Evolutionary conservation across 2,888 invertebrate genomes (phyloP).

Genomic region (Glyphotaelius pellucidus): DNA sequence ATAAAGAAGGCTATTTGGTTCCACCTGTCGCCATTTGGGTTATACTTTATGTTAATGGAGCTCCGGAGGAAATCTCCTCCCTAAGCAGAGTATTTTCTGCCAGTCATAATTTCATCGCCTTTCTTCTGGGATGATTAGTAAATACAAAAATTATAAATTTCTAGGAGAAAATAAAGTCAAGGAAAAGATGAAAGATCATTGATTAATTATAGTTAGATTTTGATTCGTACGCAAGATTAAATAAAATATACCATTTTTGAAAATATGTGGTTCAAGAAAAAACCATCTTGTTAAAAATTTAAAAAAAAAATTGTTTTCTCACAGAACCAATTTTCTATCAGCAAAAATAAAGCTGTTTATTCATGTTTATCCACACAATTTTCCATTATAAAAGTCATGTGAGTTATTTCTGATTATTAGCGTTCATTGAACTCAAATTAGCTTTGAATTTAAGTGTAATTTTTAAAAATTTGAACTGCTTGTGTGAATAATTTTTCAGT

Average conservation of each 20-base stretch:
- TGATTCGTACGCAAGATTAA: neutral
- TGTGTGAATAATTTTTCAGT: too few relatives aligned
- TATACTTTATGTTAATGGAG: slow-evolving; percentile 63
- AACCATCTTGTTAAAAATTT: neutral
- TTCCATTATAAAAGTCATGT: neutral
- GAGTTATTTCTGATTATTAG: too few relatives aligned
- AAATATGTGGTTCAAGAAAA: neutral
- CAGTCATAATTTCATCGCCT: neutral
- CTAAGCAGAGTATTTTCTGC: neutral
- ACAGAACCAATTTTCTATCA: neutral
- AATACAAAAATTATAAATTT: neutral
- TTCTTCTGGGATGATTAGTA: neutral
- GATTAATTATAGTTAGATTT: neutral
- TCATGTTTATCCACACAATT: neutral
- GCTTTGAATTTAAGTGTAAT: too few relatives aligned
- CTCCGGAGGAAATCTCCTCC: neutral
- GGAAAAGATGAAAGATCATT: neutral
- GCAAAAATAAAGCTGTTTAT: neutral
- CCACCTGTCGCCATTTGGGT: slow-evolving; percentile 59
- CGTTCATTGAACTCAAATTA: too few relatives aligned
- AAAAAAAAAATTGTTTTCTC: neutral
- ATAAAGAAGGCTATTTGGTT: slow-evolving; percentile 56
- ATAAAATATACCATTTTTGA: neutral
- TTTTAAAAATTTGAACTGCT: too few relatives aligned
- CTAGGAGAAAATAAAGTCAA: neutral